A percentile compares a stretch with the other conserved stretches of the same genome.
Conservation (phyloP, 2,113 vertebrate genomes). For the Cavia porcellus region DNA sequence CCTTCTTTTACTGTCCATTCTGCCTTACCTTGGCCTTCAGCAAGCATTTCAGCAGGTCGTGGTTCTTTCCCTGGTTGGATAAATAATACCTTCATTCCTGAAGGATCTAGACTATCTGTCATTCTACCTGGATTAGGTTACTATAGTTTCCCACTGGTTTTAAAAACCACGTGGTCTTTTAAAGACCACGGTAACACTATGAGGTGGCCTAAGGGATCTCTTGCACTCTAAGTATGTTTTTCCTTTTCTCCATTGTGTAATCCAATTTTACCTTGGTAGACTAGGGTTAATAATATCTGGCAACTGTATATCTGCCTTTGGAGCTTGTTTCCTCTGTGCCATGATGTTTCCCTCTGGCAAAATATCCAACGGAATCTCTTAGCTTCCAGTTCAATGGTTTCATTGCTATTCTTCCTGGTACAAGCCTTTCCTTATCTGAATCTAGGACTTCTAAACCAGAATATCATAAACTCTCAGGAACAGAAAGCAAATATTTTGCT, state of each 20-base stretch:
- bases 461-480: neutral
- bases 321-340: neutral
- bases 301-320: neutral
- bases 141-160: neutral
- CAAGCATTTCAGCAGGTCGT: neutral
- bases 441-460: neutral
- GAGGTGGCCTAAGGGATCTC: neutral
- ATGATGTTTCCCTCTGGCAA: neutral
- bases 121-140: neutral
- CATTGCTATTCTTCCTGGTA: neutral
- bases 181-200: neutral
- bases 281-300: neutral
- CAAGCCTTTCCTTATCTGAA: neutral
- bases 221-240: neutral
- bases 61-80: neutral
- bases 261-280: neutral
- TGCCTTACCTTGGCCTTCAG: neutral
- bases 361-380: neutral
- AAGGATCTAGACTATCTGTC: neutral
- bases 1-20: neutral
- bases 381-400: neutral
- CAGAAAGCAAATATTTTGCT: neutral
- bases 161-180: too few relatives aligned
- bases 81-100: neutral
- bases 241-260: neutral